Percentiles rank a stretch among this genome's conserved stretches.
Evolutionary conservation across 2,888 invertebrate genomes (phyloP).

Genomic region (Laothoe populi): DNA sequence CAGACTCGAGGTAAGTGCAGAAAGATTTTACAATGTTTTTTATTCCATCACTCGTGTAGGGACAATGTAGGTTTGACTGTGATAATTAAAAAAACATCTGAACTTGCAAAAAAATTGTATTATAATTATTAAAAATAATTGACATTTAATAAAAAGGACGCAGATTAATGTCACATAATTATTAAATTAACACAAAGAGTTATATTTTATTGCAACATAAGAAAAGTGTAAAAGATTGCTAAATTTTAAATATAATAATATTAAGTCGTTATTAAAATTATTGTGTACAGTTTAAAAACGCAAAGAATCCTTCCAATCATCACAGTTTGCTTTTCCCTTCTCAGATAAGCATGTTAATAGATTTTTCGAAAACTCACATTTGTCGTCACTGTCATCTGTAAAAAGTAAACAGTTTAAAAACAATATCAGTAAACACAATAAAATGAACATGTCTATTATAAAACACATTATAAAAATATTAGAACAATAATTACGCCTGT

Average conservation of each 20-base stretch:
- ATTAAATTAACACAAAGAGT: conserved; percentile 1
- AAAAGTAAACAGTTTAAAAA: conserved; percentile 34
- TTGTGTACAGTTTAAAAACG: conserved; percentile 27
- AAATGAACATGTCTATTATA: too few species aligned
- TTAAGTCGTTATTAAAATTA: background rate
- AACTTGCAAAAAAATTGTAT: too few species aligned
- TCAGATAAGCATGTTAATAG: conserved; percentile 88
- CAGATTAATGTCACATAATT: background rate
- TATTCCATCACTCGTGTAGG: too few species aligned
- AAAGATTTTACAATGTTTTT: too few species aligned
- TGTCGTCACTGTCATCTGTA: conserved; percentile 83
- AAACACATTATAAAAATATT: too few species aligned
- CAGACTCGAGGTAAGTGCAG: conserved; percentile 69
- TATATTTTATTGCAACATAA: background rate
- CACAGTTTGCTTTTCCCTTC: conserved; percentile 89
- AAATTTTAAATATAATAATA: background rate
- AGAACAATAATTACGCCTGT: too few species aligned
- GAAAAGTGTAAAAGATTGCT: background rate
- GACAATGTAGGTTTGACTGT: too few species aligned
- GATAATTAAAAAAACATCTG: too few species aligned
- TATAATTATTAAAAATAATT: too few species aligned
- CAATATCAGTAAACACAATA: conserved; percentile 2
- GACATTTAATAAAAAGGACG: too few species aligned
- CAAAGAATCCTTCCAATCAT: conserved; percentile 88
- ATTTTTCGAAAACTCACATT: conserved; percentile 87